Percentiles rank a stretch among this genome's conserved stretches.
phyloP scores from a whole-genome alignment of 1,140 invertebrate genomes.

The Brachionus rubens region DNA sequence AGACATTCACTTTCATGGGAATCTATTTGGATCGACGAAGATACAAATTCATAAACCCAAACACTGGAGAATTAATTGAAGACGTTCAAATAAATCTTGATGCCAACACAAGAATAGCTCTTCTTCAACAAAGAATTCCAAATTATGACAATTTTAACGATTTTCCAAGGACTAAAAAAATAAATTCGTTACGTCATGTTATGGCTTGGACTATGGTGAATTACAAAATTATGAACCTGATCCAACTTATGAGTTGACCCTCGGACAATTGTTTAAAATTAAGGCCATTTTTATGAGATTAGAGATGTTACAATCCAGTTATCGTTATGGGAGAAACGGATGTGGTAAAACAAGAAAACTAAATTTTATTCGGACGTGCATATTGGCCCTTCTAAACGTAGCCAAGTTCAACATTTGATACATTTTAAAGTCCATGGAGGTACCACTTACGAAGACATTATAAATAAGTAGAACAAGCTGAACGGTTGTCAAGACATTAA shows the following conservation, averaged over 20 bases:
- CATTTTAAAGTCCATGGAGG: slow-evolving; percentile 55
- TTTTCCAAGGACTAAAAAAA: background rate
- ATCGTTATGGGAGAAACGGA: slow-evolving; percentile 59
- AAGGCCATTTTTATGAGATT: slow-evolving; percentile 55
- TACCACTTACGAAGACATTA: slow-evolving; percentile 52
- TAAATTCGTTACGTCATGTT: slow-evolving; percentile 7
- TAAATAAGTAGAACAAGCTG: slow-evolving; percentile 51
- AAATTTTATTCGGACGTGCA: slow-evolving; percentile 25
- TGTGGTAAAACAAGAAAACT: slow-evolving; percentile 53
- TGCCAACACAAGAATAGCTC: background rate
- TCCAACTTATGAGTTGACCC: slow-evolving; percentile 53
- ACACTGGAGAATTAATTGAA: background rate
- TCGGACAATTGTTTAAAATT: slow-evolving; percentile 56
- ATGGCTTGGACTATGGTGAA: background rate
- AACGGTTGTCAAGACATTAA: slow-evolving; percentile 26
- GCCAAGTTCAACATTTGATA: slow-evolving; percentile 3
- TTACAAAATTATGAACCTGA: slow-evolving; percentile 14
- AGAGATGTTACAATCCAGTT: slow-evolving; percentile 54
- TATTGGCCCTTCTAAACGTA: background rate
- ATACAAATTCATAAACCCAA: slow-evolving; percentile 28
- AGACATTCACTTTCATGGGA: slow-evolving; percentile 36
- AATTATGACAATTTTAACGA: slow-evolving; percentile 38
- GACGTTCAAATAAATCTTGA: background rate
- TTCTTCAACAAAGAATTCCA: background rate
- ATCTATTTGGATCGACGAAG: slow-evolving; percentile 21